A percentile compares a stretch with the other conserved stretches of the same genome.
phyloP scores from a whole-genome alignment of 92 coral and sea anemone species.

The Palythoa grandiflora region DNA sequence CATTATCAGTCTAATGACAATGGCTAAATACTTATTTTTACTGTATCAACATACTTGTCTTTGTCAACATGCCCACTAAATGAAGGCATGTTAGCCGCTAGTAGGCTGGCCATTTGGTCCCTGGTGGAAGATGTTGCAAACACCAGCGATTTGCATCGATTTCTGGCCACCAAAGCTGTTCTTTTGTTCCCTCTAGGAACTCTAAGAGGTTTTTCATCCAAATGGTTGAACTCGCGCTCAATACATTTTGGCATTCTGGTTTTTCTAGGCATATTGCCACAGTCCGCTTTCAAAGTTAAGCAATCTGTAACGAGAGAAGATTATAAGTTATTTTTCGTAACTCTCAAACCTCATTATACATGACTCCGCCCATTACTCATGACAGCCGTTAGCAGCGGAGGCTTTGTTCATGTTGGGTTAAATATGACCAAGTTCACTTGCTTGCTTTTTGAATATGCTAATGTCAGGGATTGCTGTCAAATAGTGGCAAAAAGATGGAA shows the following conservation, averaged over 20 bases:
- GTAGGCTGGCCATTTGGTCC: too few species aligned
- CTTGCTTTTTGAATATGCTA: too few species aligned
- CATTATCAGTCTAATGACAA: too few species aligned
- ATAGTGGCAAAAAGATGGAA: too few species aligned
- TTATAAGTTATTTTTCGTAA: too few species aligned
- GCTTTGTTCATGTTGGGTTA: background rate
- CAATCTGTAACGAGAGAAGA: background rate
- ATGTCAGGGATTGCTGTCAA: too few species aligned
- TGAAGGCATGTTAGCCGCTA: too few species aligned
- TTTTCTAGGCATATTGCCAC: background rate
- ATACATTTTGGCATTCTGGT: background rate
- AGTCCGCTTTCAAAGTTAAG: background rate
- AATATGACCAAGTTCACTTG: background rate
- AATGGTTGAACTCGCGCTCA: background rate
- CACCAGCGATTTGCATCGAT: background rate
- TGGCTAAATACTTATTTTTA: too few species aligned
- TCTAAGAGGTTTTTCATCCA: background rate
- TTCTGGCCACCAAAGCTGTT: background rate
- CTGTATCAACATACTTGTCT: too few species aligned
- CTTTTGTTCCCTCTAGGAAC: background rate
- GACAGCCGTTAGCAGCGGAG: background rate
- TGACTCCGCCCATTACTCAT: background rate
- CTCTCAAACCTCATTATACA: background rate
- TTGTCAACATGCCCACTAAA: too few species aligned
- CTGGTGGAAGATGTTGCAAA: background rate